Conservation (phyloP, 2,113 vertebrate species). For the Argyrosomus japonicus region DNA sequence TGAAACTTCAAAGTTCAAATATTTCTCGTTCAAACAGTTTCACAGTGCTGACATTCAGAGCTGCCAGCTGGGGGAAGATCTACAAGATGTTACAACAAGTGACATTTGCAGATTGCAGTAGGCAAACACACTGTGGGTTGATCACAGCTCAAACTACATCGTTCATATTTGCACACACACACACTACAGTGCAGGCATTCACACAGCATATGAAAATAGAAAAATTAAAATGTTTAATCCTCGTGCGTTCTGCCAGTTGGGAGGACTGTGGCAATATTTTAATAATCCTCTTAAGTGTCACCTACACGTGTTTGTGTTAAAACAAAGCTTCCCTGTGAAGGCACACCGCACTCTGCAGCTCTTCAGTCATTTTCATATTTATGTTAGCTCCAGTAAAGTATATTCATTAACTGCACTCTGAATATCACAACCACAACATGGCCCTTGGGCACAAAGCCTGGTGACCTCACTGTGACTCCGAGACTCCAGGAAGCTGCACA, state of each 20-base stretch:
- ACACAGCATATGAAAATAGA: neutral
- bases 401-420: neutral
- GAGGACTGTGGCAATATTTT: neutral
- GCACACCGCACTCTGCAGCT: too few species aligned
- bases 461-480: neutral
- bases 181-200: neutral
- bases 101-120: constrained; percentile 9
- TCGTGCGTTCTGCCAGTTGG: neutral
- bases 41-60: constrained; percentile 11
- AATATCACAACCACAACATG: neutral
- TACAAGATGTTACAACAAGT: neutral
- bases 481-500: neutral
- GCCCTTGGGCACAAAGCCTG: neutral
- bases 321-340: neutral
- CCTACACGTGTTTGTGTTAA: neutral
- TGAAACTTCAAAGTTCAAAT: neutral
- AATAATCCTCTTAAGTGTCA: neutral
- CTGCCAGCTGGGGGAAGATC: neutral
- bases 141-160: neutral
- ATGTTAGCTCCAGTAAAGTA: neutral
- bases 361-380: neutral
- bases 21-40: neutral
- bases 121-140: constrained; percentile 10
- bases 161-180: neutral
- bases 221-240: neutral